phyloP scores from a whole-genome alignment of 2,797 vertebrate genomes.

The Rhinoraja longicauda region DNA sequence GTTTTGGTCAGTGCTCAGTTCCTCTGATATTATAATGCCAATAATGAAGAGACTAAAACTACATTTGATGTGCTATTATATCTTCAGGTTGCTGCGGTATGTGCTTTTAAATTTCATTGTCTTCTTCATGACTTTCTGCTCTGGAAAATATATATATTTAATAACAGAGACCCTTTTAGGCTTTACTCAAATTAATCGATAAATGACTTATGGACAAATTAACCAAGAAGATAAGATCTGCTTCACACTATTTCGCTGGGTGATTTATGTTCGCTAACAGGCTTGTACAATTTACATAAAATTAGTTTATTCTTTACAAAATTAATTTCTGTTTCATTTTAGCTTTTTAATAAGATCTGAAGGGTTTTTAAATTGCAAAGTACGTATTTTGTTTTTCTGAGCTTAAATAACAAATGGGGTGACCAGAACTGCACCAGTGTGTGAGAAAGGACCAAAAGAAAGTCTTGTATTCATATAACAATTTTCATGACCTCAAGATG shows the following conservation, averaged over 20 bases:
- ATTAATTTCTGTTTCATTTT: background rate
- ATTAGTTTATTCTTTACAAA: background rate
- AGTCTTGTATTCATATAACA: no score
- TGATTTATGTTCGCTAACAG: background rate
- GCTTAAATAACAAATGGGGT: no score
- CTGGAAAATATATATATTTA: background rate
- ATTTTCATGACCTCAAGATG: no score
- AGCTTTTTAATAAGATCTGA: conserved; percentile 1
- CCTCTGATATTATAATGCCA: background rate
- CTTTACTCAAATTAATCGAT: background rate
- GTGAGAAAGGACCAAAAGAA: no score
- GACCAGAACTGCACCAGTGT: no score
- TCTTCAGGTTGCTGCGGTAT: background rate
- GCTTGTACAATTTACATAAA: background rate
- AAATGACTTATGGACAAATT: background rate
- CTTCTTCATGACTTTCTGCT: background rate
- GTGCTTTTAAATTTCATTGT: background rate
- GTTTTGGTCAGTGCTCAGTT: background rate
- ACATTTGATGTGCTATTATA: background rate
- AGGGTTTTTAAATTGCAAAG: background rate
- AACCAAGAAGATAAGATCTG: background rate
- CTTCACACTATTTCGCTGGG: background rate
- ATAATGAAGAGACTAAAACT: background rate
- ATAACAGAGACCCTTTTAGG: background rate
- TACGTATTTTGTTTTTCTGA: background rate